Base-by-base conservation (phyloP, 2,888 invertebrate genomes). In the Autographa pulchrina region DNA sequence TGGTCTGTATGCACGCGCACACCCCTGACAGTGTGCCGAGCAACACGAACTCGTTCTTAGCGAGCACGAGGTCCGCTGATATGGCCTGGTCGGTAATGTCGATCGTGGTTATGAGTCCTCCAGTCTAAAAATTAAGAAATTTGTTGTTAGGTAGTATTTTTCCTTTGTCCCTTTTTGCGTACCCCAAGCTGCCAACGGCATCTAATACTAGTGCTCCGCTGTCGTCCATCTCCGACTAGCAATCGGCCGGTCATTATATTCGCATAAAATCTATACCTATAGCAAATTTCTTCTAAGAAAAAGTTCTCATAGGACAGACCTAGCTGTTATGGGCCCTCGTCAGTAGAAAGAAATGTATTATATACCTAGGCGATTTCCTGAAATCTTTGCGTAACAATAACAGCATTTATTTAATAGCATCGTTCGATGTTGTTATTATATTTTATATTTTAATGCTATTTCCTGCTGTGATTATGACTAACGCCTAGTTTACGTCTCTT, bases 1-100 rank as follows among this genome's bases (percentile, higher is more conserved):
- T 87, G 78, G 96, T 92, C 69, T 96, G 90, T 13, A 97, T 75
- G 70, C 96, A 94, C 1, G 95, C 93, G 79, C 97, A 96, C 31
- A 92, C 94, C 5, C 97, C 97, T 8, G 96, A 96, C 52, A 97
- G 92, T 0, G 97, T 96, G 1, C 96, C 97, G 13, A 96, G 70
- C 25, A 96, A 89, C 16, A 96, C 84, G 76, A 87, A 92, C 74
- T 92, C 88, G 16, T 91, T 88, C 75, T 93, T 92, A 5, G 94
- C 94, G 14, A 93, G 81, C 1, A 94, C 90, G 35, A 96, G 88
- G 81, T 96, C 94, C 0, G 96, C 96, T 0, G 96, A 95, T 88
- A 96, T 95, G 1, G 96, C 91, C 82, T 96, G 93, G 9, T 94
- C 95, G 4, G 88, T 82, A 6, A 96, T 85, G 8, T 86, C 70